Conservation (phyloP, 2,888 invertebrate species). For the Eucriotettix oculatus region DNA sequence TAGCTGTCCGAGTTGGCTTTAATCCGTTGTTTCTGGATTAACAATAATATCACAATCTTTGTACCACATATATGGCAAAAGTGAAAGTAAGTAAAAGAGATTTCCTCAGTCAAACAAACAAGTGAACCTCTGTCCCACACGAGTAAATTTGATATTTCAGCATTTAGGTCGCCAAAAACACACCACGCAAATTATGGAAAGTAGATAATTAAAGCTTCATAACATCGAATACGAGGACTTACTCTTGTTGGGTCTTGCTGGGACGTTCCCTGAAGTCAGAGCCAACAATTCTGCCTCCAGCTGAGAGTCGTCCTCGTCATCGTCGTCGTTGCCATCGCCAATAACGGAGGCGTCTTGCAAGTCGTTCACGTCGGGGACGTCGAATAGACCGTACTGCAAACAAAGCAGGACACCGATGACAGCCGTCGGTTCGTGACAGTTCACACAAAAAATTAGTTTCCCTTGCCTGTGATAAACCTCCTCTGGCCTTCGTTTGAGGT, state of each 20-base stretch:
- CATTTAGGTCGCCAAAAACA: too few relatives aligned
- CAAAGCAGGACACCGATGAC: slow-evolving; percentile 1
- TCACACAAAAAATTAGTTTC: not conserved
- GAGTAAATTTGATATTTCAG: too few relatives aligned
- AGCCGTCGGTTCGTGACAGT: not conserved
- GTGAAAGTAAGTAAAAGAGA: too few relatives aligned
- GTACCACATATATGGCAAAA: too few relatives aligned
- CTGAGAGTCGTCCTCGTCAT: slow-evolving; percentile 54
- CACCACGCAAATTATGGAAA: not conserved
- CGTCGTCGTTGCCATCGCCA: slow-evolving; percentile 33
- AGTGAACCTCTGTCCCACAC: too few relatives aligned
- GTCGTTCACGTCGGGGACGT: slow-evolving; percentile 40
- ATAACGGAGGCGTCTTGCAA: slow-evolving; percentile 23
- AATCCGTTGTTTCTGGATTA: too few relatives aligned
- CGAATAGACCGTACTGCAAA: slow-evolving; percentile 56
- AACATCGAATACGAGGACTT: not conserved
- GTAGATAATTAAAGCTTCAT: not conserved
- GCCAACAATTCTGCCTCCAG: slow-evolving; percentile 76
- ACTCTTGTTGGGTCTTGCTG: slow-evolving; percentile 9
- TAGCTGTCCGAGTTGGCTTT: too few relatives aligned
- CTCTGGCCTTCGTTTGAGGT: slow-evolving; percentile 14
- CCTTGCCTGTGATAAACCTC: slow-evolving; percentile 21
- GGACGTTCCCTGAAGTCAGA: slow-evolving; percentile 32
- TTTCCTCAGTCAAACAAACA: too few relatives aligned
- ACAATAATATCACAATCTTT: too few relatives aligned